Conservation (phyloP, 2,888 invertebrate species). For the Sialis fuliginosa region DNA sequence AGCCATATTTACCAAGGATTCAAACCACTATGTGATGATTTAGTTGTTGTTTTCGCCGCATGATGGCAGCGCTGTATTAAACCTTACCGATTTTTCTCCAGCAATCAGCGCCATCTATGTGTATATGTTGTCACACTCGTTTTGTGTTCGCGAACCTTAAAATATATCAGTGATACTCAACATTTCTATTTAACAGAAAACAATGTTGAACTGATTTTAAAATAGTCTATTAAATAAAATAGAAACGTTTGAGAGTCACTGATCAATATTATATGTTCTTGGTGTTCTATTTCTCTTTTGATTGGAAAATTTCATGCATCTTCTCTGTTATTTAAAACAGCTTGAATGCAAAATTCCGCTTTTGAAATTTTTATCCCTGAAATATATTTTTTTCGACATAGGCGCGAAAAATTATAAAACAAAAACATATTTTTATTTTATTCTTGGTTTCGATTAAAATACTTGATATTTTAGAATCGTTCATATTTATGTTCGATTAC, state of each 20-base stretch:
- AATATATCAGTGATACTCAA: too few relatives aligned
- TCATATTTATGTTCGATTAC: too few relatives aligned
- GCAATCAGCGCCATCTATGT: not conserved
- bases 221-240: too few relatives aligned
- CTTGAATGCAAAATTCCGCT: constrained; percentile 24
- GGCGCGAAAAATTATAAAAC: constrained; percentile 21
- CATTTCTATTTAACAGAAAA: too few relatives aligned
- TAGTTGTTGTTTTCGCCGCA: too few relatives aligned
- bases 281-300: not conserved
- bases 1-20: constrained; percentile 16
- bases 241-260: not conserved
- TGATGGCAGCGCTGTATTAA: too few relatives aligned
- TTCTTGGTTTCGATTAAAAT: too few relatives aligned
- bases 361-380: constrained; percentile 19
- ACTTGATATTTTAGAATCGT: too few relatives aligned
- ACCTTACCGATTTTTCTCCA: not conserved
- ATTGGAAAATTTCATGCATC: constrained; percentile 4
- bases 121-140: not conserved
- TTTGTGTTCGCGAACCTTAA: too few relatives aligned
- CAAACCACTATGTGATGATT: too few relatives aligned
- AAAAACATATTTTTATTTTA: too few relatives aligned
- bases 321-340: constrained; percentile 4
- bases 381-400: constrained; percentile 12
- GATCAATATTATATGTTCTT: not conserved
- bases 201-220: too few relatives aligned